These are phyloP conservation scores for Macrostomum cliftonense DNA, from an alignment of 2,888 invertebrate species.

Conservation along the genomic window DNA sequence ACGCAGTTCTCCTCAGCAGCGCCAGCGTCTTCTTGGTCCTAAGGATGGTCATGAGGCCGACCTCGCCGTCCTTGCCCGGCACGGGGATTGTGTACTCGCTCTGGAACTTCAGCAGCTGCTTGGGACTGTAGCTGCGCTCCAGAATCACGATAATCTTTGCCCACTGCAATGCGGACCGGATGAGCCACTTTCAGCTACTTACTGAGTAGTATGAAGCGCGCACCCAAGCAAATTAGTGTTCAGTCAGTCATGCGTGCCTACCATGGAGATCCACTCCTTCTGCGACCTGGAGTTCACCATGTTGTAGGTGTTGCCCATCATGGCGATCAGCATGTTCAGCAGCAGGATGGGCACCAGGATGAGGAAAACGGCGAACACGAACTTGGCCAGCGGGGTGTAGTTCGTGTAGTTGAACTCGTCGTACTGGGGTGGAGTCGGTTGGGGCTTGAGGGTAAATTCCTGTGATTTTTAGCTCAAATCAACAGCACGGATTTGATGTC, in stretches of 20 bases:
- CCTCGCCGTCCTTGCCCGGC: conserved; percentile 43
- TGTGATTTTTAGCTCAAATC: too few relatives aligned
- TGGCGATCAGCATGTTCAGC: conserved; percentile 91
- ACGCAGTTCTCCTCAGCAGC: conserved; percentile 80
- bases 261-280: conserved; percentile 93
- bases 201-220: too few relatives aligned
- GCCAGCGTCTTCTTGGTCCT: conserved; percentile 85
- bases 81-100: conserved; percentile 84
- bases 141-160: conserved; percentile 91
- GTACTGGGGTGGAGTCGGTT: too few relatives aligned
- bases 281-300: conserved; percentile 93
- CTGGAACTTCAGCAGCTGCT: conserved; percentile 70
- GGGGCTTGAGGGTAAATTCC: too few relatives aligned
- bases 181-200: too few relatives aligned
- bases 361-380: conserved; percentile 92
- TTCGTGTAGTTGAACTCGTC: conserved; percentile 69
- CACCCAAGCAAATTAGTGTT: too few relatives aligned
- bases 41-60: conserved; percentile 94
- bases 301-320: conserved; percentile 99
- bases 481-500: too few relatives aligned
- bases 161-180: conserved; percentile 52
- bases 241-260: too few relatives aligned
- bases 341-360: conserved; percentile 85
- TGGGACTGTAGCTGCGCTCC: conserved; percentile 73
- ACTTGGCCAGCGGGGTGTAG: conserved; percentile 74